Percentiles rank a stretch among this genome's conserved stretches.
These are phyloP conservation scores for Leptestheria dahalacensis DNA, from an alignment of 1,140 invertebrate species.

Conservation along the genomic window DNA sequence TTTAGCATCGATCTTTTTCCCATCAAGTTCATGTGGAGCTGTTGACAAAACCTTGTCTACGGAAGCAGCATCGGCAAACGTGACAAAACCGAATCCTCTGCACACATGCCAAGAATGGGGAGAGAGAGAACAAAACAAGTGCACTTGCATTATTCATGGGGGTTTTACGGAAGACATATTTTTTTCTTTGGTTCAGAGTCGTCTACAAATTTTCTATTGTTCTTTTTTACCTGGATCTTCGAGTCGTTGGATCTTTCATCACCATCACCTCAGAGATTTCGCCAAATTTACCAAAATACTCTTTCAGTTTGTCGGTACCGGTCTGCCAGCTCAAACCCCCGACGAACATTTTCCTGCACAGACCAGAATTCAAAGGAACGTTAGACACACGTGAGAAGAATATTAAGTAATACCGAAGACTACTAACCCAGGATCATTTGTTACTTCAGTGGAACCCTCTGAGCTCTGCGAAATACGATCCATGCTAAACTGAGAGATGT, in stretches of 20 bases:
- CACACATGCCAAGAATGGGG: not conserved
- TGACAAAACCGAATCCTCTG: slow-evolving; percentile 96
- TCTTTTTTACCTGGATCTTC: slow-evolving; percentile 91
- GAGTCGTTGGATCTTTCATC: slow-evolving; percentile 98
- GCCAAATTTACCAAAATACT: slow-evolving; percentile 98
- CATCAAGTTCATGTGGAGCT: slow-evolving; percentile 83
- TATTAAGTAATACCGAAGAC: not conserved
- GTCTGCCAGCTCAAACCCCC: slow-evolving; percentile 99
- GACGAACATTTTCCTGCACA: slow-evolving; percentile 99
- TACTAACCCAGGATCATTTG: not conserved
- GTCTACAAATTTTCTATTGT: too few relatives aligned
- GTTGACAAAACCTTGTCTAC: slow-evolving; percentile 89
- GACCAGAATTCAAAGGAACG: too few relatives aligned
- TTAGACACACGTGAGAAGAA: not conserved
- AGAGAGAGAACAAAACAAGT: not conserved
- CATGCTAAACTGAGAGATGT: not conserved
- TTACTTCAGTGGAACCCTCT: not conserved
- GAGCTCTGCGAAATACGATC: not conserved
- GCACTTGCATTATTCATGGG: not conserved
- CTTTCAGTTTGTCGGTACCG: slow-evolving; percentile 93
- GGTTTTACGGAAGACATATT: not conserved
- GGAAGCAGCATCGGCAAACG: slow-evolving; percentile 79
- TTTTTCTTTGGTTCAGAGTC: too few relatives aligned
- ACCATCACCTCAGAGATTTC: slow-evolving; percentile 99
- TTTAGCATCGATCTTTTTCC: slow-evolving; percentile 99